Evolutionary conservation across 2,888 invertebrate genomes (phyloP).

Genomic region (Drosophila flavopinicola): DNA sequence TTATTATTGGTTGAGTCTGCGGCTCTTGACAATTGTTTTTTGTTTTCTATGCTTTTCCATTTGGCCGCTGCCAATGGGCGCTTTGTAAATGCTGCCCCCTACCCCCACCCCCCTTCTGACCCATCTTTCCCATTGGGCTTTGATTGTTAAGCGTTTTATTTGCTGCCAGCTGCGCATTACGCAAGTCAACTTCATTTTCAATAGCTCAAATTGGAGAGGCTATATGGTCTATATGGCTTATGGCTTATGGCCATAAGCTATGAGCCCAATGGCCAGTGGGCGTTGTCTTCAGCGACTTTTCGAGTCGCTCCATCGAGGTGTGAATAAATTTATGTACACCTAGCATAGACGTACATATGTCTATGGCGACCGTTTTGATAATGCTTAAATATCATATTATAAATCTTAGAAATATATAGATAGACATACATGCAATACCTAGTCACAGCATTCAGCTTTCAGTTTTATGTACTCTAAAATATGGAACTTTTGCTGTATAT

Average conservation of each 20-base stretch:
- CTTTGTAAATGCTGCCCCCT: slow-evolving; percentile 14
- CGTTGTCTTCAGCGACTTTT: slow-evolving; percentile 65
- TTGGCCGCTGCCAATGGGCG: slow-evolving; percentile 52
- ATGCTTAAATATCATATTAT: slow-evolving; percentile 42
- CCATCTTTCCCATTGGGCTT: background rate
- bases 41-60: slow-evolving; percentile 39
- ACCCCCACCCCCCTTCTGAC: background rate
- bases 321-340: slow-evolving; percentile 70
- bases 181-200: slow-evolving; percentile 77
- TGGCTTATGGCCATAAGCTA: slow-evolving; percentile 55
- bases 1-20: slow-evolving; percentile 55
- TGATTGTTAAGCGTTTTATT: slow-evolving; percentile 44
- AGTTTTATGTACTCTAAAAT: slow-evolving; percentile 27
- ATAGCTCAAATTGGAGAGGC: slow-evolving; percentile 50
- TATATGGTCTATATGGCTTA: slow-evolving; percentile 46
- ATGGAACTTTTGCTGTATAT: slow-evolving; percentile 18
- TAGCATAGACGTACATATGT: slow-evolving; percentile 1
- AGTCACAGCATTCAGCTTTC: slow-evolving; percentile 15
- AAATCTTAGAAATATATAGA: slow-evolving; percentile 29
- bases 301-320: slow-evolving; percentile 61
- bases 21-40: slow-evolving; percentile 53
- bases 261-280: slow-evolving; percentile 71
- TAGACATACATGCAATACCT: background rate
- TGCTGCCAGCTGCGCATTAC: slow-evolving; percentile 73
- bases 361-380: slow-evolving; percentile 42